Evolutionary conservation across 2,888 invertebrate species (phyloP).

Genomic region (Thysanoteuthis rhombus): DNA sequence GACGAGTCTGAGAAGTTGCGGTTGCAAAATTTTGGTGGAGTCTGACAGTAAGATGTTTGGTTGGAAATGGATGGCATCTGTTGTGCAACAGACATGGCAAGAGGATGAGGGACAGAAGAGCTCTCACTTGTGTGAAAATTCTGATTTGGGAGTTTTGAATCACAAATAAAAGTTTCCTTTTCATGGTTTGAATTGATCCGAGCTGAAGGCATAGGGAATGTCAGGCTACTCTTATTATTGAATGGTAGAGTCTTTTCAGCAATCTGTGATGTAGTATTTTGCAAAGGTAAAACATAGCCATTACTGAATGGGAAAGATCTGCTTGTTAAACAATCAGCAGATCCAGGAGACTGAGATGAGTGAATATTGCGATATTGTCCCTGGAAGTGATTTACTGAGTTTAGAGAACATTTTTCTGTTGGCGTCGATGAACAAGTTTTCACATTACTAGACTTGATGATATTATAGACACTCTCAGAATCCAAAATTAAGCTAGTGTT

Average conservation of each 20-base stretch:
- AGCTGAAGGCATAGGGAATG: constrained; percentile 28
- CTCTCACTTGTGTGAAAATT: not conserved
- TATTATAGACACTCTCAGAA: constrained; percentile 23
- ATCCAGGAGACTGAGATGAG: constrained; percentile 15
- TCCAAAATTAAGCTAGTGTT: not conserved
- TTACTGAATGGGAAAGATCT: not conserved
- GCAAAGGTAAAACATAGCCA: constrained; percentile 24
- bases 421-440: not conserved
- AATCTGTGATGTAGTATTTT: constrained; percentile 12
- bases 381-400: constrained; percentile 21
- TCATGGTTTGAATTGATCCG: constrained; percentile 19
- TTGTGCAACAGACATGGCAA: constrained; percentile 16
- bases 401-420: not conserved
- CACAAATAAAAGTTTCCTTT: not conserved
- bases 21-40: constrained; percentile 17
- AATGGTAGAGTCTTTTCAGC: constrained; percentile 15
- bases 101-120: not conserved
- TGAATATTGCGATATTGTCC: constrained; percentile 17
- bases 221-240: constrained; percentile 17
- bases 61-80: constrained; percentile 19
- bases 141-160: constrained; percentile 23
- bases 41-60: constrained; percentile 26
- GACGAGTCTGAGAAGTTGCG: constrained; percentile 21
- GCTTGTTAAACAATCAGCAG: not conserved
- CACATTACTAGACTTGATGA: not conserved